Evolutionary conservation across 2,113 vertebrate genomes (phyloP).

Genomic region (Hemiprocne comata): DNA sequence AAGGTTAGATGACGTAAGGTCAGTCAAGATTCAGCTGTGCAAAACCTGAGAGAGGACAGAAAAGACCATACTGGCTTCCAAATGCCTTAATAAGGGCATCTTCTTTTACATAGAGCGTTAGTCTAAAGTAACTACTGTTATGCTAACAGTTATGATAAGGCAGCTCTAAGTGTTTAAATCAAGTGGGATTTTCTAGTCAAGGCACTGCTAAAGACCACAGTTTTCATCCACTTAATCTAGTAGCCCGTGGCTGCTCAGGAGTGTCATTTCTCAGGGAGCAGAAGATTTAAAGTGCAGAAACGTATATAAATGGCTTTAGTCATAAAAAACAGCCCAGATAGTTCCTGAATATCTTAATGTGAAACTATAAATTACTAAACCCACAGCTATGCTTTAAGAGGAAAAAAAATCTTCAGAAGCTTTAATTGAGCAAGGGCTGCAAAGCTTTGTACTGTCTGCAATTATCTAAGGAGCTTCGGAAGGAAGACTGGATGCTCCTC

Average conservation of each 20-base stretch:
- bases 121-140: constrained; percentile 23
- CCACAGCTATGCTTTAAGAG: background rate
- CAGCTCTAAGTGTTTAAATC: constrained; percentile 46
- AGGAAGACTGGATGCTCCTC: background rate
- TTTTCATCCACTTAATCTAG: constrained; percentile 2
- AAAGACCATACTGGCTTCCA: constrained; percentile 5
- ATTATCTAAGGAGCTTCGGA: background rate
- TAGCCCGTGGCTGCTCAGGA: background rate
- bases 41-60: constrained; percentile 40
- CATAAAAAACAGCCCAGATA: background rate
- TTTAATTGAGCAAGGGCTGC: background rate
- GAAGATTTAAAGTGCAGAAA: constrained; percentile 21
- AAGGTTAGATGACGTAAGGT: constrained; percentile 13
- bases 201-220: background rate
- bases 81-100: constrained; percentile 73
- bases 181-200: constrained; percentile 52
- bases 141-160: constrained; percentile 61
- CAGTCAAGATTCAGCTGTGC: constrained; percentile 29
- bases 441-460: background rate
- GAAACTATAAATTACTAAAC: constrained; percentile 32
- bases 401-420: background rate
- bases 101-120: constrained; percentile 7
- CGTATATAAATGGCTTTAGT: background rate
- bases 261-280: constrained; percentile 1
- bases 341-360: background rate